phyloP scores from a whole-genome alignment of 2,797 vertebrate species.

The Pampus argenteus region DNA sequence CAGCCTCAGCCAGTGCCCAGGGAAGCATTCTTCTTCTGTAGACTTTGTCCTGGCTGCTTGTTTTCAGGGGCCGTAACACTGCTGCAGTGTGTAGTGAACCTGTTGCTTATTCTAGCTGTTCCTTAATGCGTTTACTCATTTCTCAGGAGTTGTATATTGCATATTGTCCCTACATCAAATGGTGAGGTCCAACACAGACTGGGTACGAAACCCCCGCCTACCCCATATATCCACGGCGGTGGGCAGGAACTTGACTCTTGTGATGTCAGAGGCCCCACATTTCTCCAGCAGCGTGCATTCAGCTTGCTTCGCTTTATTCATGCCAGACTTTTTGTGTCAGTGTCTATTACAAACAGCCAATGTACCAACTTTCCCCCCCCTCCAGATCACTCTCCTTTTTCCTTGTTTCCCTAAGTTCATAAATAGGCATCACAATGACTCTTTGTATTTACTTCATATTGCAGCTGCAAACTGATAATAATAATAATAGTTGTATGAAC shows the following conservation, averaged over 20 bases:
- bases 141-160: background rate
- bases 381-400: background rate
- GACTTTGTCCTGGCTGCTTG: slow-evolving; percentile 3
- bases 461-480: background rate
- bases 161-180: background rate
- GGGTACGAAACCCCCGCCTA: background rate
- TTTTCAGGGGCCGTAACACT: slow-evolving; percentile 5
- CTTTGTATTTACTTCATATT: too few relatives aligned
- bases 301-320: too few relatives aligned
- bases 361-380: too few relatives aligned
- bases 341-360: too few relatives aligned
- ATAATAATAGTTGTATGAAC: background rate
- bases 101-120: slow-evolving; percentile 20
- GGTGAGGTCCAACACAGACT: background rate
- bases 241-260: background rate
- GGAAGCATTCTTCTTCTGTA: slow-evolving; percentile 17
- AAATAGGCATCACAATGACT: too few relatives aligned
- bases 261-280: background rate
- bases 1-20: slow-evolving; percentile 33
- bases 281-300: too few relatives aligned
- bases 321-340: too few relatives aligned
- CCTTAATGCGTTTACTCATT: background rate
- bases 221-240: background rate
- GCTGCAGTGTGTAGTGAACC: background rate
- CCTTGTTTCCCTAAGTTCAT: too few relatives aligned